These are phyloP conservation scores for Notolepis coatsorum DNA, from an alignment of 2,797 vertebrate genomes.

Conservation along the genomic window DNA sequence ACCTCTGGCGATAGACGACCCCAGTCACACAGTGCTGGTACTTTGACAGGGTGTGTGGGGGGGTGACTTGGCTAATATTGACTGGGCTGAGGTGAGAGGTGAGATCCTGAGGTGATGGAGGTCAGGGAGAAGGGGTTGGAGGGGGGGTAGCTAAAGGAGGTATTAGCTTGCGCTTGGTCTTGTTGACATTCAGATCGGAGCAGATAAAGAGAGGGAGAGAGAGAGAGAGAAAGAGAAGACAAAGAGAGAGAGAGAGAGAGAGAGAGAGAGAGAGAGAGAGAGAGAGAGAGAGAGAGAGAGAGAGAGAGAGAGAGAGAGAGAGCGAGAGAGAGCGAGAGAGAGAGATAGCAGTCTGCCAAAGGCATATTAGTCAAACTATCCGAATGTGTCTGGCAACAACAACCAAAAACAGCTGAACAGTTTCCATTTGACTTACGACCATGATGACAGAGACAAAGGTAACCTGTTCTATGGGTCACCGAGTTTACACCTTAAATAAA, in stretches of 20 bases:
- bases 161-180: slow-evolving; percentile 27
- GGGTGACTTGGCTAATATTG: not conserved
- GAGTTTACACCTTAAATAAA: slow-evolving; percentile 30
- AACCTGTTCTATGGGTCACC: slow-evolving; percentile 25
- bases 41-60: not conserved
- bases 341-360: slow-evolving; percentile 22
- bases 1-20: slow-evolving; percentile 7
- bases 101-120: slow-evolving; percentile 11
- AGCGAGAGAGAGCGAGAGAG: too few species aligned
- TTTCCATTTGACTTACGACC: slow-evolving; percentile 16
- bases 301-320: not conserved
- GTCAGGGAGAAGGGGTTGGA: not conserved
- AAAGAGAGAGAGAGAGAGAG: not conserved
- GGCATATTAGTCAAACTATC: slow-evolving; percentile 19
- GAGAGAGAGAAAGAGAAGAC: not conserved
- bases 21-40: slow-evolving; percentile 6
- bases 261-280: slow-evolving; percentile 19
- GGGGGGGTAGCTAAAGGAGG: slow-evolving; percentile 7
- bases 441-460: slow-evolving; percentile 11
- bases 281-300: not conserved
- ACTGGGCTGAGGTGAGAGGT: slow-evolving; percentile 31
- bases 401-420: slow-evolving; percentile 16
- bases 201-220: not conserved
- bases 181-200: slow-evolving; percentile 25
- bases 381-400: not conserved